Conservation (phyloP, 1,140 invertebrate species). For the Camponotus pennsylvanicus region DNA sequence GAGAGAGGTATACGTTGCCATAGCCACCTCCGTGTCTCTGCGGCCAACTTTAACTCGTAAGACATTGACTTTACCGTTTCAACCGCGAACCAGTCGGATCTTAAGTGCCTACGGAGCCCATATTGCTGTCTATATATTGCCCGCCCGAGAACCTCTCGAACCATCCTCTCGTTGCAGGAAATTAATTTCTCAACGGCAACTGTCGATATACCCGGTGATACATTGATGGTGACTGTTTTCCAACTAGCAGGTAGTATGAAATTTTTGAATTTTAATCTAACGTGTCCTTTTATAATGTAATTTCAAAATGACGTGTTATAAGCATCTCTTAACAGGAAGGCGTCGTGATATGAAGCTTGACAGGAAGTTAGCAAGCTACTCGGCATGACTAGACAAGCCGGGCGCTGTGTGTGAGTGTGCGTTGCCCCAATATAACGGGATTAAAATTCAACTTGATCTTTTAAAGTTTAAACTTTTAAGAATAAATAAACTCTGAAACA, state of each 20-base stretch:
- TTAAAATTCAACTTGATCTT: slow-evolving; percentile 11
- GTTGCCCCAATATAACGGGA: slow-evolving; percentile 22
- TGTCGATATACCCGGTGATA: slow-evolving; percentile 57
- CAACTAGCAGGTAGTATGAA: background rate
- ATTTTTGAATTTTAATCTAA: background rate
- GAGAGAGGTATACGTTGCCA: slow-evolving; percentile 20
- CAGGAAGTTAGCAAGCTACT: slow-evolving; percentile 43
- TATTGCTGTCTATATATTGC: slow-evolving; percentile 66
- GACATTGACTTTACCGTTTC: slow-evolving; percentile 74
- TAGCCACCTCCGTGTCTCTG: slow-evolving; percentile 37
- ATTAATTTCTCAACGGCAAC: slow-evolving; percentile 73
- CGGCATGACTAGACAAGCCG: slow-evolving; percentile 20
- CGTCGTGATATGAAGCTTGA: slow-evolving; percentile 12
- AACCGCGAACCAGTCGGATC: slow-evolving; percentile 72
- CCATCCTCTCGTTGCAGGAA: slow-evolving; percentile 65
- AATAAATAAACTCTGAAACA: background rate
- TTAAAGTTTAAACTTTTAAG: slow-evolving; percentile 11
- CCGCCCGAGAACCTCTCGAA: slow-evolving; percentile 68
- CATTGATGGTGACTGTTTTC: background rate
- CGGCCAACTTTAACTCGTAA: slow-evolving; percentile 67
- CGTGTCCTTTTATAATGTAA: slow-evolving; percentile 14
- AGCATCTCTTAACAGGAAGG: slow-evolving; percentile 21
- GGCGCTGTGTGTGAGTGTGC: background rate
- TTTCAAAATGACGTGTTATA: slow-evolving; percentile 17
- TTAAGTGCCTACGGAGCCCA: slow-evolving; percentile 70